A percentile compares a stretch with the other conserved stretches of the same genome.
Conservation (phyloP, 2,797 vertebrate species). For the Tokudaia muenninki region DNA sequence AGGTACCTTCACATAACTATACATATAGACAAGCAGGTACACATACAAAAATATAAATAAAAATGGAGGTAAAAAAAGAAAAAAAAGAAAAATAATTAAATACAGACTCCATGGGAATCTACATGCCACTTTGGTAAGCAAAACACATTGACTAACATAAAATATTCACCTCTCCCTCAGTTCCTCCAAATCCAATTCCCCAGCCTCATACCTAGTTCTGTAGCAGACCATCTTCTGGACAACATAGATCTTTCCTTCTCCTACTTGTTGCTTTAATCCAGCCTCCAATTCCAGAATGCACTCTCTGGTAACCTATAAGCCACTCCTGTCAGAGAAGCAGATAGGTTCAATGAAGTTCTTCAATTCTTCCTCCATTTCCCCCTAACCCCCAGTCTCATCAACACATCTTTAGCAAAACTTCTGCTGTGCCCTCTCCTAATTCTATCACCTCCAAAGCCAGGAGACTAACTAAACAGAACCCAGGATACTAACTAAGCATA, state of each 20-base stretch:
- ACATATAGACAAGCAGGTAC: not conserved
- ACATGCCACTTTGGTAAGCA: not conserved
- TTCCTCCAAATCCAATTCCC: not conserved
- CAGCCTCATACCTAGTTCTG: not conserved
- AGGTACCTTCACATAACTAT: not conserved
- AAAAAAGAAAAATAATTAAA: not conserved
- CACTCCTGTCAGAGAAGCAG: not conserved
- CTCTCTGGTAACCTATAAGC: not conserved
- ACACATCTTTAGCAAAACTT: not conserved
- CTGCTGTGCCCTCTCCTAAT: not conserved
- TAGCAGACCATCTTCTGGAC: not conserved
- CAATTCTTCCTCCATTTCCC: not conserved
- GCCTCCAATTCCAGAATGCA: not conserved
- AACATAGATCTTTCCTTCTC: not conserved
- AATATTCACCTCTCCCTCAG: not conserved
- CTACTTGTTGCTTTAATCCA: not conserved
- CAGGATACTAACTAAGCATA: not conserved
- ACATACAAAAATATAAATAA: not conserved
- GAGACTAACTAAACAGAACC: not conserved
- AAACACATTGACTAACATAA: not conserved
- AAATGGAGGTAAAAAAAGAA: not conserved
- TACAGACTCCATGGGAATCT: not conserved
- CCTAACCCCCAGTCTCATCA: not conserved
- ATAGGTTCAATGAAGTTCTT: not conserved
- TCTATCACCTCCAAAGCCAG: not conserved